Base-by-base conservation (phyloP, 2,888 invertebrate genomes). In the Epistrophella euchroma region DNA sequence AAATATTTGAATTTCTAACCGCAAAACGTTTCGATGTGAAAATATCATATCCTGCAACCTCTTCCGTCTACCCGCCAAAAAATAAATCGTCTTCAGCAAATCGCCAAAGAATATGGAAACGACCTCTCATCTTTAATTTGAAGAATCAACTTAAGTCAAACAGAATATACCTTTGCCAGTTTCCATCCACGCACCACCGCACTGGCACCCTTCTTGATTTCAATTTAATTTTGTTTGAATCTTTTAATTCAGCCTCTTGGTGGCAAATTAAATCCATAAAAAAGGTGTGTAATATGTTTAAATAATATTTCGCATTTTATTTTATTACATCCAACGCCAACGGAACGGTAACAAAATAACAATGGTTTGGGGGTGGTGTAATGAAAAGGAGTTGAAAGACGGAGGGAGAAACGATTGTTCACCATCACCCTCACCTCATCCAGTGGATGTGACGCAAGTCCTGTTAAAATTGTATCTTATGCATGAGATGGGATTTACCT, bases 181-280 rank as follows among this genome's bases (percentile, higher is more conserved):
- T 28, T 3, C 5, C 22, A 13, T 50, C 15, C 32, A 9, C 7
- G 9, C 9, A 6, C 32, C 32, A 0, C 9, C 32, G 1, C 5
- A 5, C 28, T 45, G 11, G 10, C 45, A 35, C 15, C 47, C 47
- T 19, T 25, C 47, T 9, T 17, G 47, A 62, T 45, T 82, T 70
- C 50, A 64, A 86, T 86, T 78, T 78, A 62, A 86, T 78, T 86
- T 64, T 74, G 82, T 74, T 86, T 58, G 64, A 86, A 82, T 82
- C 81, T 86, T 86, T 86, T 86, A 86, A 86, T 86, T 86, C 86
- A 56, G 52, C 60, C 52, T 82, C 86, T 64, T 74, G 82, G 86
- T 82, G 86, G 86, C 82, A 82, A 86, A 86, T 86, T 82, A 86
- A 78, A 86, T 82, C 86, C 77, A 86, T 86, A 86, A 86, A 86